Evolutionary conservation across 1,140 invertebrate species (phyloP), one percentile per base, ranked within the genome.

Genomic region (Elymnias hypermnestra): DNA sequence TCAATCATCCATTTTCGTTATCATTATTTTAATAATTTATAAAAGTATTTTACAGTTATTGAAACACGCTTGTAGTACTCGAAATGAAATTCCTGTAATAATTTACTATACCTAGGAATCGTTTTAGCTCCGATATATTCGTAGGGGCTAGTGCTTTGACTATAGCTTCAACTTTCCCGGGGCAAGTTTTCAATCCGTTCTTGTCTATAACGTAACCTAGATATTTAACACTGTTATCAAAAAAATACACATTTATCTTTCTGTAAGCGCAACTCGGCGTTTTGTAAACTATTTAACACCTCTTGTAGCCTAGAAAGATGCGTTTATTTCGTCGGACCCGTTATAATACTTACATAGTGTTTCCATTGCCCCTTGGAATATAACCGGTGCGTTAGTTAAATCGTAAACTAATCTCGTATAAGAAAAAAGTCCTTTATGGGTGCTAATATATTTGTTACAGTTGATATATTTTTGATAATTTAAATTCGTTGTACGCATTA

Each of bases 81-180:
- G 53, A 63, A 8, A 86, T 52, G 55, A 88, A 89, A 56, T 83
- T 89, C 17, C 70, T 36, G 37, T 59, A 66, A 37, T 63, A 66
- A 35, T 63, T 73, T 3, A 79, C 63, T 52, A 88, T 63, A 3
- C 86, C 85, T 1, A 89, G 45, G 47, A 88, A 88, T 3, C 56
- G 40, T 58, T 76, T 57, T 0, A 87, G n/a, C n/a, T n/a, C n/a
- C n/a, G n/a, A n/a, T n/a, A n/a, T n/a, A n/a, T n/a, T n/a, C n/a
- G n/a, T n/a, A n/a, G n/a, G n/a, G n/a, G n/a, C n/a, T 45, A 63
- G 56, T n/a, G 56, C 70, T 2, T 74, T 38, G 19, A 46, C 8
- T 8, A 88, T 69, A 3, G 71, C 63, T 35, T 62, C 42, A 1
- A 82, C 55, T 42, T 89, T 88, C 7, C 59, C 56, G 50, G 40